Base-by-base conservation (phyloP, 2,888 invertebrate species). In the Latrodectus hesperus region DNA sequence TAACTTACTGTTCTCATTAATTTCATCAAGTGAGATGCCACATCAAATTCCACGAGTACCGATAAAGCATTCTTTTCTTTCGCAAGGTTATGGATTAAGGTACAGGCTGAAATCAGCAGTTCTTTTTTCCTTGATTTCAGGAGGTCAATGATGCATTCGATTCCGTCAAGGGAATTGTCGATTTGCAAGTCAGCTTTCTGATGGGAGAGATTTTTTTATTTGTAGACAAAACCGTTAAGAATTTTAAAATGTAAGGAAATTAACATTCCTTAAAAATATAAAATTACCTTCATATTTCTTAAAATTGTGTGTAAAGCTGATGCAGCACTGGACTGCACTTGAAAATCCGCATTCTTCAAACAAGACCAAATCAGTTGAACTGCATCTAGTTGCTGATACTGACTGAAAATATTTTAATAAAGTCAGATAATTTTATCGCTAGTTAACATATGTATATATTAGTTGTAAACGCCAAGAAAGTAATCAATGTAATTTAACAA, bases 311-410 rank as follows among this genome's bases (percentile, higher is more conserved):
- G 81, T 9, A 87, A 65, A 17, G 86, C 71, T 16, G 76, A 81
- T 17, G 81, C 86, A 12, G 86, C 86, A 60, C 86, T 81, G 9
- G 81, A 77, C 26, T 87, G 81, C 3, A 87, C 86, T 26, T 81
- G 81, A 68, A 77, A 77, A 67, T 87, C 77, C 12, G 81, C 71
- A 77, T 87, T 87, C 67, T 73, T 81, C 53, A 87, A 68, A 6
- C 86, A 87, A 8, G 86, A 87, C 86, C 86, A 87, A 55, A 87
- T 77, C 1, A 87, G 77, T 52, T 87, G 86, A 53, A 87, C 77
- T 10, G 86, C 77, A 68, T 87, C 81, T 38, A 87, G 67, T 17
- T 81, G 80, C n/a, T 81, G 53, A 77, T 87, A 87, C 53, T 72
- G 81, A 51, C 86, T 87, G n/a, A 67, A 81, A 81, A 51, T 49